Percentiles rank a stretch among this genome's conserved stretches.
Evolutionary conservation across 1,140 invertebrate genomes (phyloP).

Genomic region (Aphaenogaster floridana): DNA sequence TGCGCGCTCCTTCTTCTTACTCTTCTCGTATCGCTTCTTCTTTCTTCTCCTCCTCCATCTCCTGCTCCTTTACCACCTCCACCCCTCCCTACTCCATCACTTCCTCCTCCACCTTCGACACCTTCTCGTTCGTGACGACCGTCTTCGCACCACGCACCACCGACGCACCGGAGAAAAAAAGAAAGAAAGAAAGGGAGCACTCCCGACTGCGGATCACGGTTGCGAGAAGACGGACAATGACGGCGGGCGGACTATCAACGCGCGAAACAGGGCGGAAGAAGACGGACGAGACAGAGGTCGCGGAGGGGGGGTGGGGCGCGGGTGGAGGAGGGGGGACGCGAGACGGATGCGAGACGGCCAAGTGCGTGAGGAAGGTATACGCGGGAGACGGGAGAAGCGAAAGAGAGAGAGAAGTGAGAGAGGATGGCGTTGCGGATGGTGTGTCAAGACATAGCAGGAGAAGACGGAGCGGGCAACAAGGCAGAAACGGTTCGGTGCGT

Average conservation of each 20-base stretch:
- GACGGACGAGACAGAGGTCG: too few relatives aligned
- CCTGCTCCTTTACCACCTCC: conserved; percentile 37
- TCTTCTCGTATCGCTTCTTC: conserved; percentile 52
- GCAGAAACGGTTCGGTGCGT: conserved; percentile 80
- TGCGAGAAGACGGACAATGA: conserved; percentile 15
- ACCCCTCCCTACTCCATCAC: conserved; percentile 26
- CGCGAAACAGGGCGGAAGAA: conserved; percentile 20
- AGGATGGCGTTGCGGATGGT: conserved; percentile 75
- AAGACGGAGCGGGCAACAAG: conserved; percentile 75
- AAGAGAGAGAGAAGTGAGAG: conserved; percentile 77
- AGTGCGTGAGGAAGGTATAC: conserved; percentile 29
- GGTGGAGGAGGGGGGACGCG: neutral
- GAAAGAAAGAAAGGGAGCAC: conserved; percentile 27
- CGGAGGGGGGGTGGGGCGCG: neutral
- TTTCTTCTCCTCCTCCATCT: conserved; percentile 53
- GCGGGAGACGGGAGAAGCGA: conserved; percentile 75
- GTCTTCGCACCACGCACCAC: conserved; percentile 39
- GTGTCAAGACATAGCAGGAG: conserved; percentile 84
- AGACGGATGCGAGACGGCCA: neutral
- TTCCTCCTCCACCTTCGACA: conserved; percentile 53
- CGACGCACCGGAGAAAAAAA: neutral
- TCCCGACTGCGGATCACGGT: neutral
- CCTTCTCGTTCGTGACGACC: conserved; percentile 31
- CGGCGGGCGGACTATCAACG: neutral
- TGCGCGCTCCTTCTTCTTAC: conserved; percentile 48